Evolutionary conservation across 1,140 invertebrate genomes (phyloP).

Genomic region (Drosophila virilis): DNA sequence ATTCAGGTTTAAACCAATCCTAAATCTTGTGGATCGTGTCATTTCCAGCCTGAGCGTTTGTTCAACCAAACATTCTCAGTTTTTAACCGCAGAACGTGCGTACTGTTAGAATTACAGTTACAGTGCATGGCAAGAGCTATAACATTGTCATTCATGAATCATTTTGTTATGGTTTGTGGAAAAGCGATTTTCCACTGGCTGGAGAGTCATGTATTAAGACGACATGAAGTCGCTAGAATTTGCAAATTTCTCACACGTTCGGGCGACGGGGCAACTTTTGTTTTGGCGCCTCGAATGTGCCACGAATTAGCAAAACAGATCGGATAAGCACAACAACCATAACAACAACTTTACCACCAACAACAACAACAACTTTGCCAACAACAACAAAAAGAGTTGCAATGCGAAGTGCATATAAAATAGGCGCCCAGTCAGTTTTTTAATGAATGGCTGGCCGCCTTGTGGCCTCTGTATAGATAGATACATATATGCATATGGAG

Average conservation of each 20-base stretch:
- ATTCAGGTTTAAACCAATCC: background rate
- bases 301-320: conserved; percentile 79
- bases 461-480: conserved; percentile 26
- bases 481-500: conserved; percentile 8
- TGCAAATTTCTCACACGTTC: conserved; percentile 66
- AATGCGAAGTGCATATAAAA: conserved; percentile 67
- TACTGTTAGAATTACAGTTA: conserved; percentile 42
- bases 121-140: conserved; percentile 19
- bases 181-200: conserved; percentile 49
- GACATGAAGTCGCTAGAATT: conserved; percentile 18
- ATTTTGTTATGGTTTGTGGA: conserved; percentile 42
- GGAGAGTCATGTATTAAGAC: conserved; percentile 11
- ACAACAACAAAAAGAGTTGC: conserved; percentile 13
- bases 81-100: conserved; percentile 8
- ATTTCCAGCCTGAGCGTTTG: background rate
- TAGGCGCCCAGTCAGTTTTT: conserved; percentile 60
- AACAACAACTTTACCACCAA: conserved; percentile 33
- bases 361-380: conserved; percentile 27
- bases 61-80: background rate
- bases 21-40: background rate
- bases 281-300: conserved; percentile 75
- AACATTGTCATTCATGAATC: conserved; percentile 60
- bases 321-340: conserved; percentile 64
- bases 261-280: conserved; percentile 61
- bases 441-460: conserved; percentile 67